These are phyloP conservation scores for Esperia sulphurella DNA, from an alignment of 2,888 invertebrate species.

Conservation along the genomic window DNA sequence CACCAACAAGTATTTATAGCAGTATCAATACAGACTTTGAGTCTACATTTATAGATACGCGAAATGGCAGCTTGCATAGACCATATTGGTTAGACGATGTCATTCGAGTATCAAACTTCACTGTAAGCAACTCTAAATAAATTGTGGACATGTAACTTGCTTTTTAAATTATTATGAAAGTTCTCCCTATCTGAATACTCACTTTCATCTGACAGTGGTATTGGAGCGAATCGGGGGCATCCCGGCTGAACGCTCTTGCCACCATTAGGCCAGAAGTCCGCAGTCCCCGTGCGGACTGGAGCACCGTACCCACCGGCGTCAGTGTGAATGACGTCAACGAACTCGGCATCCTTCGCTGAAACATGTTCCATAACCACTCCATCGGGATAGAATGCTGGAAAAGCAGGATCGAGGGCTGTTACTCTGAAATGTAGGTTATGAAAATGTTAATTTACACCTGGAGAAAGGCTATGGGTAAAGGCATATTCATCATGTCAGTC, in stretches of 20 bases:
- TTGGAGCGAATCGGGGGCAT: constrained; percentile 72
- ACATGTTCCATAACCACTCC: constrained; percentile 72
- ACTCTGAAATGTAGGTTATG: constrained; percentile 52
- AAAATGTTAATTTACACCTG: not conserved
- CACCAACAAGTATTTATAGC: no score
- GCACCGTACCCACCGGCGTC: constrained; percentile 82
- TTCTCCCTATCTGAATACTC: no score
- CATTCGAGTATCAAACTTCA: no score
- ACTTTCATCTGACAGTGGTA: constrained; percentile 75
- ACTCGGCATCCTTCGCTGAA: constrained; percentile 73
- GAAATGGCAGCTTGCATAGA: no score
- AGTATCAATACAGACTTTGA: no score
- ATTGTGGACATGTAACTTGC: no score
- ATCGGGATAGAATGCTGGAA: constrained; percentile 79
- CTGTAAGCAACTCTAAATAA: no score
- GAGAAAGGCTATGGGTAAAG: no score
- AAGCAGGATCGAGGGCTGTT: constrained; percentile 81
- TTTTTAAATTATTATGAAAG: no score
- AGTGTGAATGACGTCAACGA: constrained; percentile 85
- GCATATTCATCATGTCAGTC: no score
- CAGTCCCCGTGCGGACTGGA: constrained; percentile 77
- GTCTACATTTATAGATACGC: no score
- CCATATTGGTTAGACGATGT: no score
- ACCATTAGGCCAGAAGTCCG: constrained; percentile 82
- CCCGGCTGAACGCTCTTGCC: constrained; percentile 81